These are phyloP conservation scores for Phania funesta DNA, from an alignment of 2,888 invertebrate species.

Conservation along the genomic window DNA sequence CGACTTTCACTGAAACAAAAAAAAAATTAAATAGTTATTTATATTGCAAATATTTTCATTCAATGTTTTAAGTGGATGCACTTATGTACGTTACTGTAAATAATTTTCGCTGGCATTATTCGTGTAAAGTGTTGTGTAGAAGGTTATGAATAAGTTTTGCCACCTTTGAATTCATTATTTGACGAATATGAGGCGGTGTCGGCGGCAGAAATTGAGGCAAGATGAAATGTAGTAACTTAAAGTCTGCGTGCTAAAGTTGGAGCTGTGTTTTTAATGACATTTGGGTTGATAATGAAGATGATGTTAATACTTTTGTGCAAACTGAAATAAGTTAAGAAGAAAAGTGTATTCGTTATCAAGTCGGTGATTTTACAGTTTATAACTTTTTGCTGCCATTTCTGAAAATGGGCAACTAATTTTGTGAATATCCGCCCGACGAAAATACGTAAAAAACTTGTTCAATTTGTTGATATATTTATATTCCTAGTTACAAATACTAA, in stretches of 20 bases:
- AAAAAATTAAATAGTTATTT: too few relatives aligned
- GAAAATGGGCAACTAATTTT: too few relatives aligned
- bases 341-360: neutral
- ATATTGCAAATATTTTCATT: neutral
- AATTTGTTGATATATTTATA: too few relatives aligned
- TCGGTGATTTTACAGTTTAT: neutral
- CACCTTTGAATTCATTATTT: conserved; percentile 59
- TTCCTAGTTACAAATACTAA: too few relatives aligned
- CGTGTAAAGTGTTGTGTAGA: conserved; percentile 37
- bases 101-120: conserved; percentile 26
- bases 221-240: conserved; percentile 17
- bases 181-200: conserved; percentile 28
- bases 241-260: conserved; percentile 24
- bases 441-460: too few relatives aligned
- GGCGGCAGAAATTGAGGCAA: conserved; percentile 35
- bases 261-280: conserved; percentile 9
- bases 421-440: too few relatives aligned
- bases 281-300: neutral
- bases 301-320: neutral
- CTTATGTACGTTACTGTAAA: conserved; percentile 9
- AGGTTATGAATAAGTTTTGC: conserved; percentile 37
- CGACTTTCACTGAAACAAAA: too few relatives aligned
- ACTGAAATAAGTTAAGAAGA: neutral
- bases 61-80: neutral
- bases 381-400: neutral